Evolutionary conservation across 2,888 invertebrate genomes (phyloP).

Genomic region (Oconnorella tubifera): DNA sequence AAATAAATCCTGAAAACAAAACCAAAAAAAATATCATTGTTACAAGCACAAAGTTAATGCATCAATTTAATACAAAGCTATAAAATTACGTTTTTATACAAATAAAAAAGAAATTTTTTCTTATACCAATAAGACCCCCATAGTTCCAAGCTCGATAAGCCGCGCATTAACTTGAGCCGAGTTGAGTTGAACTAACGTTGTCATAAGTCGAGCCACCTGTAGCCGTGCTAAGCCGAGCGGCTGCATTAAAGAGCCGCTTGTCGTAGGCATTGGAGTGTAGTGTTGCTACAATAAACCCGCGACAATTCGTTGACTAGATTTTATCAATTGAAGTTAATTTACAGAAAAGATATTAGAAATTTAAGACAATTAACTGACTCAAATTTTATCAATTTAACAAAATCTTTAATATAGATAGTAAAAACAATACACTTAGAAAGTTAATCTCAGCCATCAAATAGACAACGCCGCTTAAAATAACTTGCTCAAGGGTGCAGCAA

Average conservation of each 20-base stretch:
- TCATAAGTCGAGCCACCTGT: constrained; percentile 75
- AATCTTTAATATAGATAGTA: too few relatives aligned
- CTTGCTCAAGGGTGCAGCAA: too few relatives aligned
- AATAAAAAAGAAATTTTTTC: neutral
- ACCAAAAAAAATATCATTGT: neutral
- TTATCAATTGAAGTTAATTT: too few relatives aligned
- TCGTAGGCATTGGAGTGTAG: constrained; percentile 65
- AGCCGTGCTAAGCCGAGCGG: constrained; percentile 77
- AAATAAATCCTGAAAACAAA: constrained; percentile 73
- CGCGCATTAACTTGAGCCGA: constrained; percentile 70
- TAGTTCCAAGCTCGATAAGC: constrained; percentile 62
- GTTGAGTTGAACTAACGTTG: constrained; percentile 70
- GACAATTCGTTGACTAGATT: too few relatives aligned
- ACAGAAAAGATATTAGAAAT: too few relatives aligned
- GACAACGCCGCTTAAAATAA: too few relatives aligned
- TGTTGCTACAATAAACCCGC: too few relatives aligned
- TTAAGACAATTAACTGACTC: too few relatives aligned
- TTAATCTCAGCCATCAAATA: too few relatives aligned
- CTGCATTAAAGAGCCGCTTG: constrained; percentile 68
- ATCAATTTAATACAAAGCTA: neutral
- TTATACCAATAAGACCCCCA: constrained; percentile 61
- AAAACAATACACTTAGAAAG: too few relatives aligned
- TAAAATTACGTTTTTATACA: neutral
- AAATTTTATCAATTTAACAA: too few relatives aligned
- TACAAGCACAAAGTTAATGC: neutral